phyloP scores from a whole-genome alignment of 1,140 invertebrate species.

The Rhagoletis pomonella region DNA sequence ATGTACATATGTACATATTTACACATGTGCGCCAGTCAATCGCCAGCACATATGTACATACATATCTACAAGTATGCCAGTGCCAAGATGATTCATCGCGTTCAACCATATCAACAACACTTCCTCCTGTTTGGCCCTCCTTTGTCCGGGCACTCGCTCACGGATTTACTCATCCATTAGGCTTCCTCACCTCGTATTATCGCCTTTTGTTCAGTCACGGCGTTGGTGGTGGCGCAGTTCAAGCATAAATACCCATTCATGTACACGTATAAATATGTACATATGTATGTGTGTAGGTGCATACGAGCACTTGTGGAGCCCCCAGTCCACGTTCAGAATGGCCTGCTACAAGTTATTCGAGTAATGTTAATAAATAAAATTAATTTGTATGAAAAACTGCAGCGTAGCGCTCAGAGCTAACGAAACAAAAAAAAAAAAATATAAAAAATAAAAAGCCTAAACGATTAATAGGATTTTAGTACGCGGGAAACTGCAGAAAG shows the following conservation, averaged over 20 bases:
- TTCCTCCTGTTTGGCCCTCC: background rate
- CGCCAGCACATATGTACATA: background rate
- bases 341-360: slow-evolving; percentile 28
- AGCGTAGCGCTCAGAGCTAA: background rate
- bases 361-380: slow-evolving; percentile 43
- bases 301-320: background rate
- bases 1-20: background rate
- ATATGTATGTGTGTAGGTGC: background rate
- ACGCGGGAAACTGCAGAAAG: slow-evolving; percentile 35
- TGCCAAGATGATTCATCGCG: slow-evolving; percentile 32
- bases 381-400: slow-evolving; percentile 51
- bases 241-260: background rate
- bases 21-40: background rate
- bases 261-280: background rate
- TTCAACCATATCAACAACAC: slow-evolving; percentile 48
- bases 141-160: background rate
- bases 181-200: slow-evolving; percentile 37
- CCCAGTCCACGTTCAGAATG: background rate
- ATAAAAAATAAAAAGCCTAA: background rate
- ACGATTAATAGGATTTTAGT: background rate
- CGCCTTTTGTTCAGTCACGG: slow-evolving; percentile 23
- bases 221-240: background rate
- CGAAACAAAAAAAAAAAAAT: background rate
- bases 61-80: background rate
- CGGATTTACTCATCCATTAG: slow-evolving; percentile 11